These are phyloP conservation scores for Tetrapedia diversipes DNA, from an alignment of 2,888 invertebrate species.

Conservation along the genomic window DNA sequence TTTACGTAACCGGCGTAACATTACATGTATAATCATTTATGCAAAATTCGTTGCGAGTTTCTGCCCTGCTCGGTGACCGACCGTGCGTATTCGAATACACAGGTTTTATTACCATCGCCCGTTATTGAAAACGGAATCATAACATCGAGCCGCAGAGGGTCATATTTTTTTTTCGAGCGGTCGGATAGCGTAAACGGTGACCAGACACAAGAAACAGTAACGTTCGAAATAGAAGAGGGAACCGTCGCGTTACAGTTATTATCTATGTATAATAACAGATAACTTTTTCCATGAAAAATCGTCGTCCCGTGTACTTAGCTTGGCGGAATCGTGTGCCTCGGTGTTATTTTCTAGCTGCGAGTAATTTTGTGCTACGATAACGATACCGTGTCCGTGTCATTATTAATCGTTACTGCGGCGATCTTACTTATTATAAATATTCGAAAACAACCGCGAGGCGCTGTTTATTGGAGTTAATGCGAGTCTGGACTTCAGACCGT, in stretches of 20 bases:
- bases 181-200: not conserved
- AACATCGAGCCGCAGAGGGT: slow-evolving; percentile 2
- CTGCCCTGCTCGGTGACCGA: not conserved
- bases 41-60: not conserved
- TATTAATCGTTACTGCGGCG: slow-evolving; percentile 3
- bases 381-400: not conserved
- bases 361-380: slow-evolving; percentile 4
- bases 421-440: slow-evolving; percentile 10
- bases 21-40: not conserved
- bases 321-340: slow-evolving; percentile 9
- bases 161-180: not conserved
- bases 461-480: slow-evolving; percentile 8
- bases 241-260: not conserved
- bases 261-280: slow-evolving; percentile 12
- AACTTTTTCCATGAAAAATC: slow-evolving; percentile 29
- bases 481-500: slow-evolving; percentile 21
- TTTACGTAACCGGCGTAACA: not conserved
- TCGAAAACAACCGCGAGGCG: not conserved
- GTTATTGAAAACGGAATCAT: not conserved
- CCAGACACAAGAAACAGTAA: not conserved
- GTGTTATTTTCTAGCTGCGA: slow-evolving; percentile 9
- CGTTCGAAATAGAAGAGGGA: not conserved
- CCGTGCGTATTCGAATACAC: not conserved
- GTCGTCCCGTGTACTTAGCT: no score
- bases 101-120: not conserved